Percentiles rank a stretch among this genome's conserved stretches.
phyloP scores from a whole-genome alignment of 1,140 invertebrate genomes.

The Leptinotarsa undecemlineata region DNA sequence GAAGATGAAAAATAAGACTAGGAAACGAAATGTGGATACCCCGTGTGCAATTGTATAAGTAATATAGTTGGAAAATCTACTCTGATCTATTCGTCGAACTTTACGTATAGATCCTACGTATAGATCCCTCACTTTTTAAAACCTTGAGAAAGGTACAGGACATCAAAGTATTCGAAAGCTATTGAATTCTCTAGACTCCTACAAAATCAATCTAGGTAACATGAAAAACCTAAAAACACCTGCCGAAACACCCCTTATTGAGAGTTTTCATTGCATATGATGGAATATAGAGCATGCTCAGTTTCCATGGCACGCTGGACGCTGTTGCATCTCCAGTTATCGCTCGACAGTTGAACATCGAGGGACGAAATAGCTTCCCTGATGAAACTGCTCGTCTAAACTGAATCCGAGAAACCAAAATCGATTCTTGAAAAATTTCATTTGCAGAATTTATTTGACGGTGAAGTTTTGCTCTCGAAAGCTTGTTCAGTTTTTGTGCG shows the following conservation, averaged over 20 bases:
- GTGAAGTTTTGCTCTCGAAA: background rate
- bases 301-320: constrained; percentile 38
- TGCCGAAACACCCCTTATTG: constrained; percentile 1
- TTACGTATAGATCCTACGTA: too few species aligned
- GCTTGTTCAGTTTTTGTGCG: background rate
- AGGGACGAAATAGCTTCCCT: constrained; percentile 34
- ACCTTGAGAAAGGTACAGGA: too few species aligned
- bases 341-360: constrained; percentile 41
- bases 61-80: too few species aligned
- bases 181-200: background rate
- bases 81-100: too few species aligned
- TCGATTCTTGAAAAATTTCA: constrained; percentile 2
- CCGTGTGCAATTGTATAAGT: too few species aligned
- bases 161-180: too few species aligned
- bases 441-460: background rate
- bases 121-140: too few species aligned
- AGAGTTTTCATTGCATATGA: constrained; percentile 17
- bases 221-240: constrained; percentile 9
- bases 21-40: too few species aligned
- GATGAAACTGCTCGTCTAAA: constrained; percentile 6
- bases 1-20: too few species aligned
- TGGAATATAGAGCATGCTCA: constrained; percentile 34
- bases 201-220: constrained; percentile 17
- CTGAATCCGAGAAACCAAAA: background rate
- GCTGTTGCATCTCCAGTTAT: constrained; percentile 47